These are phyloP conservation scores for Schizopygopsis pylzovi DNA, from an alignment of 2,797 vertebrate species.

Conservation along the genomic window DNA sequence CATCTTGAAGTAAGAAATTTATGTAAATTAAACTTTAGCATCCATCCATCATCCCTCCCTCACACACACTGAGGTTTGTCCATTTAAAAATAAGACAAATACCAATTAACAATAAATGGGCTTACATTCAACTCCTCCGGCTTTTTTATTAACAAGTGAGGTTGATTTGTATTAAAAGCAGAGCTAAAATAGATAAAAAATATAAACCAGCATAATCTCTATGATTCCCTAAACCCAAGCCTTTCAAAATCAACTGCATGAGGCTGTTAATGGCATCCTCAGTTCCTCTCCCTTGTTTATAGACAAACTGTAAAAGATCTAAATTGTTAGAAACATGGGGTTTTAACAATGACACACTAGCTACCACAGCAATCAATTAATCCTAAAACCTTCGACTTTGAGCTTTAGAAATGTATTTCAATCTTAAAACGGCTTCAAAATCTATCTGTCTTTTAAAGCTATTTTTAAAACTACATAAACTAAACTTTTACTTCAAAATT, in stretches of 20 bases:
- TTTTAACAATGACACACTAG: not conserved
- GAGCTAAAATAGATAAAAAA: not conserved
- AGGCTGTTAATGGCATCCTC: not conserved
- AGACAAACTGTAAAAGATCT: not conserved
- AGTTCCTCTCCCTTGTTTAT: not conserved
- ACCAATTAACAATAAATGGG: not conserved
- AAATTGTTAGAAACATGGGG: not conserved
- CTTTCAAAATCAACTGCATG: not conserved
- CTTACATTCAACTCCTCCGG: not conserved
- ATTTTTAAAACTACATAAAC: not conserved
- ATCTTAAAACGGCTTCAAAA: not conserved
- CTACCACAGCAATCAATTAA: too few relatives aligned
- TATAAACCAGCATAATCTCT: not conserved
- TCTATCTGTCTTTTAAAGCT: not conserved
- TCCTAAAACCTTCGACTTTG: too few relatives aligned
- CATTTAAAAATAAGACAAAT: not conserved
- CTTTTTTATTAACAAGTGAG: not conserved
- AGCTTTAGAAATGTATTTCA: not conserved
- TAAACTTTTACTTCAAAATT: not conserved
- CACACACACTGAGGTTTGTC: not conserved
- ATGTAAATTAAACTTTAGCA: too few relatives aligned
- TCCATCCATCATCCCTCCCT: too few relatives aligned
- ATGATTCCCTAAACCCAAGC: not conserved
- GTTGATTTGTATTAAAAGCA: not conserved
- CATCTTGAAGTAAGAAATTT: too few relatives aligned